A percentile compares a stretch with the other conserved stretches of the same genome.
Evolutionary conservation across 1,140 invertebrate genomes (phyloP).

Genomic region (Lineus longissimus): DNA sequence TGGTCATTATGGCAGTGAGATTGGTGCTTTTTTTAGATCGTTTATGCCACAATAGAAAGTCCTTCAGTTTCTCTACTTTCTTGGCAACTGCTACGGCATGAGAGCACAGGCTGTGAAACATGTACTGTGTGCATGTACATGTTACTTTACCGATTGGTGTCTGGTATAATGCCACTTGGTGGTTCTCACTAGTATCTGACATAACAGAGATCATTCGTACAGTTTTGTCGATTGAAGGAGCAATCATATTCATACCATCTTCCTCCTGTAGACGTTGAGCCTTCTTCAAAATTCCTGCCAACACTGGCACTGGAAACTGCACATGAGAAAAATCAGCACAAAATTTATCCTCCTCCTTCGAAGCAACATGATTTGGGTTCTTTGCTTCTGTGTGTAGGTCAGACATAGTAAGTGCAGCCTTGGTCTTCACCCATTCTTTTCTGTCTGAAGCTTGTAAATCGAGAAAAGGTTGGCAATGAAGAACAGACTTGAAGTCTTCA

Average conservation of each 20-base stretch:
- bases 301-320: neutral
- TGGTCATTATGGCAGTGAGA: neutral
- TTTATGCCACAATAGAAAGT: conserved; percentile 2
- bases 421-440: neutral
- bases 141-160: neutral
- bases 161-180: neutral
- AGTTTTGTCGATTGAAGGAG: neutral
- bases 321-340: neutral
- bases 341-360: neutral
- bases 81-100: neutral
- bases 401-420: neutral
- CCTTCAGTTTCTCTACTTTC: neutral
- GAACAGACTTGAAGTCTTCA: neutral
- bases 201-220: neutral
- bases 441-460: neutral
- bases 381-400: neutral
- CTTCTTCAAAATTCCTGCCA: neutral
- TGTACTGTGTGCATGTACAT: neutral
- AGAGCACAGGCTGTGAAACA: neutral
- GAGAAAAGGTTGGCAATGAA: neutral
- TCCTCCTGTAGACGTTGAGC: neutral
- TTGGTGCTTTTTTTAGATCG: neutral
- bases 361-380: neutral
- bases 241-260: neutral
- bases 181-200: neutral